These are phyloP conservation scores for Muscicapa adusta DNA, from an alignment of 2,113 vertebrate species.

Conservation along the genomic window DNA sequence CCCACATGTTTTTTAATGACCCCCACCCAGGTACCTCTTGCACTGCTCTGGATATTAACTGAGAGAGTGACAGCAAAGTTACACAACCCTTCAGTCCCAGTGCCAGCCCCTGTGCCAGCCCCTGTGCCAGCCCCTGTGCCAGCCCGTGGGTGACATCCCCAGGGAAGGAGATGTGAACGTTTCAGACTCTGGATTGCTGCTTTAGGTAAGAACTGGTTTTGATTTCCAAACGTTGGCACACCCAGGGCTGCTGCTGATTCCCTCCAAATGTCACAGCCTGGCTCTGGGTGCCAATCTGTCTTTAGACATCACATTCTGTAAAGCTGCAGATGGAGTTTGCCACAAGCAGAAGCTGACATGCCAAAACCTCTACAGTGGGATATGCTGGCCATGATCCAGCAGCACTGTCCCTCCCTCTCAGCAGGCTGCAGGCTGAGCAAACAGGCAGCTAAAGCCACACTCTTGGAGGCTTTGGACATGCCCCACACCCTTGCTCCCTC, in stretches of 20 bases:
- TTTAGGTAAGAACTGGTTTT: background rate
- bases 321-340: conserved; percentile 37
- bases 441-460: background rate
- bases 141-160: background rate
- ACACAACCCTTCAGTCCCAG: background rate
- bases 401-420: background rate
- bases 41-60: rapidly evolving
- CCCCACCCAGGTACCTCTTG: background rate
- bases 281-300: background rate
- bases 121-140: background rate
- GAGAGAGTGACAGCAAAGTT: background rate
- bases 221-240: background rate
- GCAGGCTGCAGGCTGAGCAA: background rate
- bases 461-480: background rate
- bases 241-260: background rate
- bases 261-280: background rate
- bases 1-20: rapidly evolving
- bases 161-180: background rate
- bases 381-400: background rate
- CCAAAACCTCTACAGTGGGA: background rate
- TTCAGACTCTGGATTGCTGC: background rate
- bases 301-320: background rate
- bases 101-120: too few species aligned
- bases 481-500: background rate
- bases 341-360: background rate